phyloP scores from a whole-genome alignment of 53 echinoderm and acorn worm genomes.

The Crossaster papposus region DNA sequence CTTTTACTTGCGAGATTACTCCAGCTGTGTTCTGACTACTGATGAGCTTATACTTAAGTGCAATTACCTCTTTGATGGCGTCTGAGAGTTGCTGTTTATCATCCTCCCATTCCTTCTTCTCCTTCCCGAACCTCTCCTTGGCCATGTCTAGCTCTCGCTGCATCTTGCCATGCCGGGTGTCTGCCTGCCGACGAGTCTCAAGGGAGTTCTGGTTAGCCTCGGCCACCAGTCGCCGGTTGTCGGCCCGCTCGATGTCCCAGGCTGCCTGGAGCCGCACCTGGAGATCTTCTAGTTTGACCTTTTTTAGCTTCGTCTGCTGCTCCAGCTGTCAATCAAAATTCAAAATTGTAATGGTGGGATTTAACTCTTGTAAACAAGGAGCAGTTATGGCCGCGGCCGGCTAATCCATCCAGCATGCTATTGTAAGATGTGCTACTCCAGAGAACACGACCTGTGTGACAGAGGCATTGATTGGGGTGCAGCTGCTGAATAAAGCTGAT shows the following conservation, averaged over 20 bases:
- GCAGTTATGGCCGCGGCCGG: too few species aligned
- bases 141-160: slow-evolving; percentile 70
- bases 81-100: slow-evolving; percentile 69
- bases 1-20: too few species aligned
- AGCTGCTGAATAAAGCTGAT: too few species aligned
- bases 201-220: slow-evolving; percentile 88
- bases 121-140: slow-evolving; percentile 72
- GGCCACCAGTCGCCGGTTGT: slow-evolving; percentile 85
- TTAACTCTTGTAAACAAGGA: too few species aligned
- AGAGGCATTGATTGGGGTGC: too few species aligned
- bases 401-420: too few species aligned
- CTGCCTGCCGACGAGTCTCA: slow-evolving; percentile 81
- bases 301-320: slow-evolving; percentile 90
- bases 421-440: too few species aligned
- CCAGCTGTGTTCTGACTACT: too few species aligned
- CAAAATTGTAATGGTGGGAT: not conserved
- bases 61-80: slow-evolving; percentile 73
- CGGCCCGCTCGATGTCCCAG: slow-evolving; percentile 91
- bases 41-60: not conserved
- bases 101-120: slow-evolving; percentile 77
- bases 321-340: slow-evolving; percentile 67
- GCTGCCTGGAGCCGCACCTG: slow-evolving; percentile 85
- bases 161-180: slow-evolving; percentile 64
- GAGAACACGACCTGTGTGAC: too few species aligned
- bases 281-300: slow-evolving; percentile 90